phyloP scores from a whole-genome alignment of 2,113 vertebrate genomes.

The Podocnemis expansa region DNA sequence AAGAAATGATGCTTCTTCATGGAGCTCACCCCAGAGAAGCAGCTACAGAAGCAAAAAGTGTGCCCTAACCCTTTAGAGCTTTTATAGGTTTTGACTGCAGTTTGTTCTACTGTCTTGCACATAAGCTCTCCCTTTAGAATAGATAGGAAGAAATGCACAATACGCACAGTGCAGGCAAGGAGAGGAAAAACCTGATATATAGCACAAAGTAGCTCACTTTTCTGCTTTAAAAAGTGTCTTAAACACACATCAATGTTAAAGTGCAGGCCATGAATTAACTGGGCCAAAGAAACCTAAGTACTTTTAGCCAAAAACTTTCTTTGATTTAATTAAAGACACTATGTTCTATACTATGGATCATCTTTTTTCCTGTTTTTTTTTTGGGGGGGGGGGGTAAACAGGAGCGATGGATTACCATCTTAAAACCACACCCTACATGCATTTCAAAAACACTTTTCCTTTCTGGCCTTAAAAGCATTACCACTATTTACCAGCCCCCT shows the following conservation, averaged over 20 bases:
- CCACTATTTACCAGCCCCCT: constrained; percentile 36
- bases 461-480: constrained; percentile 41
- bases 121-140: constrained; percentile 50
- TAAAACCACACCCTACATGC: neutral
- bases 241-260: constrained; percentile 9
- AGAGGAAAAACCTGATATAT: constrained; percentile 36
- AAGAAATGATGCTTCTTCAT: constrained; percentile 54
- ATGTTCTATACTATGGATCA: neutral
- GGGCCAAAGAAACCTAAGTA: constrained; percentile 51
- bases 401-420: constrained; percentile 37
- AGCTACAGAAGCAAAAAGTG: neutral
- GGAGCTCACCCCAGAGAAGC: constrained; percentile 4
- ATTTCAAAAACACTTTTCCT: constrained; percentile 46
- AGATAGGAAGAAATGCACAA: constrained; percentile 68
- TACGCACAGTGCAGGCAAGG: neutral
- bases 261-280: constrained; percentile 42
- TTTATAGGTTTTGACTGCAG: neutral
- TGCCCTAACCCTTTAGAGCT: neutral
- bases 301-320: constrained; percentile 49
- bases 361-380: neutral
- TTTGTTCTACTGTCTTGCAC: constrained; percentile 2
- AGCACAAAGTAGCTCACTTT: constrained; percentile 56
- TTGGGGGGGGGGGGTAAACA: neutral
- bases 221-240: neutral
- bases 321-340: constrained; percentile 47